A percentile compares a stretch with the other conserved stretches of the same genome.
Evolutionary conservation across 2,113 vertebrate species (phyloP).

Genomic region (Protomyctophum bolini): DNA sequence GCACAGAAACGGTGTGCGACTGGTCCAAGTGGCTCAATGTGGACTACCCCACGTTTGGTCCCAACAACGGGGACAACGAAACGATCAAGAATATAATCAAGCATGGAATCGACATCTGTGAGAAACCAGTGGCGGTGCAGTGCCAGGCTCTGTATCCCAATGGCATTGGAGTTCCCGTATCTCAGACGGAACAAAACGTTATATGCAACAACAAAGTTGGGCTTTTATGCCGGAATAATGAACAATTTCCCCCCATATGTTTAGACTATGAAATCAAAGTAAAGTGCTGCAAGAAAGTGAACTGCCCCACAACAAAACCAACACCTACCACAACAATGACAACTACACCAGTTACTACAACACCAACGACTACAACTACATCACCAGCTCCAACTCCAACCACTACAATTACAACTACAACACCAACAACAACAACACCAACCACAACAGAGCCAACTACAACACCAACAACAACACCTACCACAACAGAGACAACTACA

Average conservation of each 20-base stretch:
- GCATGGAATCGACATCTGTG: conserved; percentile 58
- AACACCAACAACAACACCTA: conserved; percentile 3
- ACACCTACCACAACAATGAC: neutral
- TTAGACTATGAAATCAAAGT: conserved; percentile 64
- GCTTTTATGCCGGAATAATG: conserved; percentile 70
- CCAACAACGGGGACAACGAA: conserved; percentile 62
- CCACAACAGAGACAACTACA: neutral
- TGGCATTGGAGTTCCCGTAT: neutral
- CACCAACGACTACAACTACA: neutral
- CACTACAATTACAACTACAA: fast-evolving
- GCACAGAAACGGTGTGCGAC: conserved; percentile 23
- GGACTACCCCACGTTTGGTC: conserved; percentile 62
- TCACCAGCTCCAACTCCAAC: neutral
- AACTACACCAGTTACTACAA: neutral
- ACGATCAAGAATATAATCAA: conserved; percentile 53
- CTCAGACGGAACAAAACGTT: conserved; percentile 57
- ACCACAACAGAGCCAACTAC: neutral
- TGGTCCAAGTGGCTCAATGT: conserved; percentile 68
- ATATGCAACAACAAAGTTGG: conserved; percentile 60
- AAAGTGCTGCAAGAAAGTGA: conserved; percentile 52
- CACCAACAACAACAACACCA: neutral
- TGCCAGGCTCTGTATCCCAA: conserved; percentile 64
- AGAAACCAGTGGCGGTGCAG: conserved; percentile 50
- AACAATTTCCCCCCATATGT: conserved; percentile 70
- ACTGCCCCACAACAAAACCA: conserved; percentile 23